Percentiles rank a stretch among this genome's conserved stretches.
phyloP scores from a whole-genome alignment of 30 jellyfish, hydroid and myxozoan genomes.

The Pseudorhiza aurosa region DNA sequence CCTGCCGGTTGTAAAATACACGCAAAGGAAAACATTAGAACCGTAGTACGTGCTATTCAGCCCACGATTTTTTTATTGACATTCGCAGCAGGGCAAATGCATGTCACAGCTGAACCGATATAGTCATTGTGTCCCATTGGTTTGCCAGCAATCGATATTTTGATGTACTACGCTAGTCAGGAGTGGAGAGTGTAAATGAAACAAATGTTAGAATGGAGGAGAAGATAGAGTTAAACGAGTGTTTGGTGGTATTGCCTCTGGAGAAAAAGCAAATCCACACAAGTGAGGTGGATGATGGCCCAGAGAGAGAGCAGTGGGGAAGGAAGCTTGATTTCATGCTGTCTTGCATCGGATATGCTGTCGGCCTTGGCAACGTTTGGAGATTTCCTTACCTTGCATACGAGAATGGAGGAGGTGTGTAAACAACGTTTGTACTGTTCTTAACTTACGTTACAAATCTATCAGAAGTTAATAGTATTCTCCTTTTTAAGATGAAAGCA shows the following conservation, averaged over 20 bases:
- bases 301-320: conserved; percentile 88
- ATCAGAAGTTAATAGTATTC: neutral
- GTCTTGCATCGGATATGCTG: conserved; percentile 91
- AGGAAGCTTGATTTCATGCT: conserved; percentile 78
- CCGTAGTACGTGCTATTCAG: too few species aligned
- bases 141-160: too few species aligned
- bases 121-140: too few species aligned
- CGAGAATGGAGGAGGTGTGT: conserved; percentile 92
- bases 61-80: too few species aligned
- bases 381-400: conserved; percentile 85
- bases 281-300: neutral
- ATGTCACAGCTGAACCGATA: too few species aligned
- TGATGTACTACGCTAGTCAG: too few species aligned
- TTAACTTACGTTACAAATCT: too few species aligned
- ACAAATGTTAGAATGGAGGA: conserved; percentile 40
- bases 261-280: neutral
- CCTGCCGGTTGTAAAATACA: too few species aligned
- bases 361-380: conserved; percentile 92
- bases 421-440: neutral
- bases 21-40: too few species aligned
- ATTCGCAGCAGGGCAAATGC: too few species aligned
- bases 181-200: too few species aligned
- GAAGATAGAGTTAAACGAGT: conserved; percentile 18
- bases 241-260: neutral
- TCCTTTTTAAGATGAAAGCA: neutral